phyloP scores from a whole-genome alignment of 92 coral and sea anemone genomes.

The Epizoanthus stellaris region DNA sequence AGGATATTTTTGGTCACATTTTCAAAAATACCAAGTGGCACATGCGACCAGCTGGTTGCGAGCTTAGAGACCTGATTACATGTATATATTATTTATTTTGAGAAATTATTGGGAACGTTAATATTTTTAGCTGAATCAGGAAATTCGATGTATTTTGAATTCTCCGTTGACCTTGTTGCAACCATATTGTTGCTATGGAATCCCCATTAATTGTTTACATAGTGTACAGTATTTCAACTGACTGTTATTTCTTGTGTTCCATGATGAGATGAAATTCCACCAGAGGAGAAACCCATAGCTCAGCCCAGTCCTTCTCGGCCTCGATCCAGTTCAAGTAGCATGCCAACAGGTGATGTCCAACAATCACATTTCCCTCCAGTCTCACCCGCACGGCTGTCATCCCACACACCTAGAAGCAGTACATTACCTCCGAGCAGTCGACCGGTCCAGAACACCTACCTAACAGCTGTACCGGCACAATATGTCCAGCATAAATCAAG shows the following conservation, averaged over 20 bases:
- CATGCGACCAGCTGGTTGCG: too few species aligned
- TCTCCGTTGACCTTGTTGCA: too few species aligned
- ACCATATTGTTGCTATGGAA: too few species aligned
- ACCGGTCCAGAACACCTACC: not conserved
- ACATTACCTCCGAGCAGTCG: not conserved
- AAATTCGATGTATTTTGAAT: too few species aligned
- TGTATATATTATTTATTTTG: too few species aligned
- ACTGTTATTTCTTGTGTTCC: not conserved
- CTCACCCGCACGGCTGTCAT: not conserved
- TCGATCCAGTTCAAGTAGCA: too few species aligned
- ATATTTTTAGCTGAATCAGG: too few species aligned
- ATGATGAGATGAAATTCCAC: constrained; percentile 25
- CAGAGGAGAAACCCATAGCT: not conserved
- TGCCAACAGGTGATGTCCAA: not conserved
- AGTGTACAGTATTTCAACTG: not conserved
- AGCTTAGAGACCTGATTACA: too few species aligned
- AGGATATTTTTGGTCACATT: too few species aligned
- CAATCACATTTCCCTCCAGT: constrained; percentile 2
- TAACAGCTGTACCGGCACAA: not conserved
- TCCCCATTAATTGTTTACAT: too few species aligned
- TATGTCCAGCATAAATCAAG: constrained; percentile 3
- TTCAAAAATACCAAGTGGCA: too few species aligned
- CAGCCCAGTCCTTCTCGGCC: not conserved
- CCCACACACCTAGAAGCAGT: not conserved
- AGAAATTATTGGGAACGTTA: too few species aligned